Evolutionary conservation across 2,888 invertebrate genomes (phyloP), one percentile per base, ranked within the genome.

Genomic region (Coleophora flavipennella): DNA sequence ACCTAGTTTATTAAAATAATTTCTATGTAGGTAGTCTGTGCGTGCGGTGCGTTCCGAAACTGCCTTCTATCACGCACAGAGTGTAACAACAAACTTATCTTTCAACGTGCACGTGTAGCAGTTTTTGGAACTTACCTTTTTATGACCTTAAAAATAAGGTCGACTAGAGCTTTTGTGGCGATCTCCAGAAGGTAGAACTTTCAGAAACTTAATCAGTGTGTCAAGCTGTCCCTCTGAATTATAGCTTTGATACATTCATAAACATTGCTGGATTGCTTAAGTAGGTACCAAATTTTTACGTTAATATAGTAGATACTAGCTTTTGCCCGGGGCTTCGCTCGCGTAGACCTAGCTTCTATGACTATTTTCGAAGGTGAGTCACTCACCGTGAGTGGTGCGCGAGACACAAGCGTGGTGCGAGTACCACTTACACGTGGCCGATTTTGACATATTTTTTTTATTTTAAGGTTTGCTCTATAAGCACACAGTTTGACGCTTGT

Each of bases 1-100:
- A 71, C 69, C 78, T 74, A 72, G 70, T 76, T 79, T 79, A 80
- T 77, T 79, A 81, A 79, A 81, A 81, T 80, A 73, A 80, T 83
- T 81, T 80, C 60, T 20, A 20, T 6, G 20, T 20, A n/a, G 67
- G 67, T 67, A 55, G 53, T 70, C 6, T 20, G 77, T 83, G 83
- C 83, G 83, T 83, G 83, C 67, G 69, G 50, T 63, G 67, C 62
- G 67, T 68, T 62, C 55, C 55, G 49, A 71, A 72, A 83, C 70
- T 70, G 68, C 74, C 54, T 48, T 41, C 49, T 52, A 53, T 59
- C 83, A 83, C 81, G 83, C 83, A 51, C 83, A 51, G 75, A 48
- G 55, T 49, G 48, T 49, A 52, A 49, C 48, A 45, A 59, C 66
- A 58, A 64, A 59, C 47, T 62, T 62, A 59, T 49, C 20, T 20